Evolutionary conservation across 2,113 vertebrate genomes (phyloP), one percentile per base, ranked within the genome.

Genomic region (Thermophis baileyi): DNA sequence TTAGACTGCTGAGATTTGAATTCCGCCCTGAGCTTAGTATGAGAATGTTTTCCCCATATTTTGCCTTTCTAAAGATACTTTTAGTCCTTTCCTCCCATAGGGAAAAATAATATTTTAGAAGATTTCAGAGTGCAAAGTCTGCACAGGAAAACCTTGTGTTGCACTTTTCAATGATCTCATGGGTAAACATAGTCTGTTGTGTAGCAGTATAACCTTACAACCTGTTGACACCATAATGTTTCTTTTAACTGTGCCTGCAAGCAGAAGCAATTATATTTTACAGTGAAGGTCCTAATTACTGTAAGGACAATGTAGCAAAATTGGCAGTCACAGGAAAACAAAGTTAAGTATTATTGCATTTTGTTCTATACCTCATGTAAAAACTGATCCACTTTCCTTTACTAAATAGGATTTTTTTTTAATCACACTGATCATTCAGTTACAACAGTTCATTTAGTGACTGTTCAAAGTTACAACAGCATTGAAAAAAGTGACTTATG

Each of bases 191-290:
- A 46, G 3, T 63, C 2, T 46, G 44, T 69, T 85, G 50, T 54
- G 51, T 53, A 44, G 27, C 63, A 89, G 54, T 85, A 74, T 54
- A 89, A 9, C 22, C n/a, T 51, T 92, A 92, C 30, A 88, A 85
- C 55, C 7, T 24, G 47, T 89, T 47, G 25, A 87, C 49, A 87
- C 25, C 44, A 53, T 69, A 35, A 51, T 50, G 30, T 2, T 53
- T 51, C 11, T 50, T 88, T 53, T n/a, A 51, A 63, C 47, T 92
- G 10, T 54, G n/a, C 47, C 63, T 88, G 55, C 55, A 92, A 88
- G 46, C 85, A n/a, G 14, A 89, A 92, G 35, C 27, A 92, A 89
- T 85, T 89, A 47, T 53, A 89, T 47, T 89, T 57, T 81, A 89
- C 60, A 63, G 50, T 11, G 47, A 74, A 25, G 40, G n/a, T 24